A percentile compares a stretch with the other conserved stretches of the same genome.
phyloP scores from a whole-genome alignment of 2,888 invertebrate species.

The Agrotis clavis region DNA sequence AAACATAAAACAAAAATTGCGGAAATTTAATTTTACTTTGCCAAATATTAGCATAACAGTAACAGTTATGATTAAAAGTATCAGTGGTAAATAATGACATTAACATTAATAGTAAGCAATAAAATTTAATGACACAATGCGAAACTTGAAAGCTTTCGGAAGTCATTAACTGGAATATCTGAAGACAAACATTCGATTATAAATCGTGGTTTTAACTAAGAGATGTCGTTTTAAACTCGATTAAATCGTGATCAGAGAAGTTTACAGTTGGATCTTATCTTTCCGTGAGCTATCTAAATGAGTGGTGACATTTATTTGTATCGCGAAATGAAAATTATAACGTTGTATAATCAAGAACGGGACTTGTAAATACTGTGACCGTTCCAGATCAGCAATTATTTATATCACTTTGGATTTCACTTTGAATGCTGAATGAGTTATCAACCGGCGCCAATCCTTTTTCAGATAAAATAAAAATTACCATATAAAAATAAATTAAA shows the following conservation, averaged over 20 bases:
- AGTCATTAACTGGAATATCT: conserved; percentile 50
- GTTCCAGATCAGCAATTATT: conserved; percentile 33
- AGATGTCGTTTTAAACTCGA: conserved; percentile 60
- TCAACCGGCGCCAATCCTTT: conserved; percentile 6
- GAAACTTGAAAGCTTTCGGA: conserved; percentile 54
- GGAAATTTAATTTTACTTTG: conserved; percentile 52
- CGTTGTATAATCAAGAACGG: conserved; percentile 26
- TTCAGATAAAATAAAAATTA: conserved; percentile 46
- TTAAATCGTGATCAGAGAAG: conserved; percentile 55
- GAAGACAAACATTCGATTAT: conserved; percentile 61
- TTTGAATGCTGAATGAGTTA: conserved; percentile 19
- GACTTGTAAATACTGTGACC: conserved; percentile 22
- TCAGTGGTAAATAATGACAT: conserved; percentile 51
- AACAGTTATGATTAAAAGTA: conserved; percentile 50
- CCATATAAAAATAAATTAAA: conserved; percentile 48
- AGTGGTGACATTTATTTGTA: conserved; percentile 57
- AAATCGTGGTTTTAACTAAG: conserved; percentile 57
- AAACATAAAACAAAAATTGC: conserved; percentile 28
- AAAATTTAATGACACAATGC: conserved; percentile 41
- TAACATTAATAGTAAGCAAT: conserved; percentile 41
- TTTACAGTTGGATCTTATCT: conserved; percentile 63
- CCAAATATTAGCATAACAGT: conserved; percentile 42
- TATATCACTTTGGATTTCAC: conserved; percentile 48
- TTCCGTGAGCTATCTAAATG: conserved; percentile 51
- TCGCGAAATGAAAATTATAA: conserved; percentile 43